Base-by-base conservation (phyloP, 1,140 invertebrate species). In the Holcopasites calliopsidis region DNA sequence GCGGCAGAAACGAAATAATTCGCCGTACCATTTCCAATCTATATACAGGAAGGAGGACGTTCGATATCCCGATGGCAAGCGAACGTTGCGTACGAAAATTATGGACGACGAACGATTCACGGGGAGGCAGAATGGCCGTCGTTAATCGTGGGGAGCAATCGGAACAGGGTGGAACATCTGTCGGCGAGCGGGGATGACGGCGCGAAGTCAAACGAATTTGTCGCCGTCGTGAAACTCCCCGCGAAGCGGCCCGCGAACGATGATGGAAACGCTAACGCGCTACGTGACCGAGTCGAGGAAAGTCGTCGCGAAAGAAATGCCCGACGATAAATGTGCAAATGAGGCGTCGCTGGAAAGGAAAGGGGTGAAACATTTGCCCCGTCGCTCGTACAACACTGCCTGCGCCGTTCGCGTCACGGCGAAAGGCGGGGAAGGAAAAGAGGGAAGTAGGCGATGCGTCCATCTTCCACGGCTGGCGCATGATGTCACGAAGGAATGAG, bases 191-290 rank as follows among this genome's bases (percentile, higher is more conserved):
- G 1, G n/a, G 44, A 21, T 62, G 58, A 72, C 69, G 16, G 68
- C 42, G 31, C 18, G 18, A 50, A 10, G 26, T n/a, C 58, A 23
- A 40, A 47, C 31, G 58, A 40, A 31, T 64, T 64, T 26, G 69
- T 61, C 69, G 55, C 28, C 7, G 57, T 26, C 2, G 13, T 31
- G 31, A 62, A 52, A 72, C 76, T 76, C 65, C 52, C 3, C 28
- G 64, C 21, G 33, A 47, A 38, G 16, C 8, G 2, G 31, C 26
- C 28, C 16, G 16, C n/a, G 44, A 57, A 13, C 54, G 68, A 71
- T 60, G 73, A 74, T 62, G 79, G 61, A 80, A 76, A 60, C 40
- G 65, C 11, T 54, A 60, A 69, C n/a, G 77, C 31, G 38, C 21
- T n/a, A 35, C 23, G 52, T 52, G 33, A 35, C 49, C n/a, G 40